Evolutionary conservation across 2,888 invertebrate genomes (phyloP).

Genomic region (Orthosia gracilis): DNA sequence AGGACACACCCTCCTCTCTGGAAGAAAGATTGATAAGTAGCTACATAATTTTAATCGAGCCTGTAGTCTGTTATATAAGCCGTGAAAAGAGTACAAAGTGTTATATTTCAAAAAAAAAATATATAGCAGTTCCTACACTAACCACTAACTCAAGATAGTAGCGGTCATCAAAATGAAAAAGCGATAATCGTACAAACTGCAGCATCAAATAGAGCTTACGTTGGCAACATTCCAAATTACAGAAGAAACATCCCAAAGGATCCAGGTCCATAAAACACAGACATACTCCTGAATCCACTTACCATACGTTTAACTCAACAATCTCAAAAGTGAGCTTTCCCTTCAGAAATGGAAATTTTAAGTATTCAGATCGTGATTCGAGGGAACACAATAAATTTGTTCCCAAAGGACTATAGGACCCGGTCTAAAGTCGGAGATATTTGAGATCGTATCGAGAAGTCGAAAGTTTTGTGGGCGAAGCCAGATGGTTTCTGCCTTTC

Average conservation of each 20-base stretch:
- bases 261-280: slow-evolving; percentile 48
- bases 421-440: neutral
- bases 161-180: slow-evolving; percentile 18
- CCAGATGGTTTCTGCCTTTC: slow-evolving; percentile 13
- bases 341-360: slow-evolving; percentile 51
- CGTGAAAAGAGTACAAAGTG: neutral
- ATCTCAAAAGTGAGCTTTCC: slow-evolving; percentile 18
- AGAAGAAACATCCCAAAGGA: slow-evolving; percentile 8
- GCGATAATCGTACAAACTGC: slow-evolving; percentile 29
- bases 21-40: neutral
- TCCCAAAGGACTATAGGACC: slow-evolving; percentile 40
- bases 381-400: slow-evolving; percentile 42
- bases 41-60: neutral
- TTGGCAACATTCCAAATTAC: slow-evolving; percentile 31
- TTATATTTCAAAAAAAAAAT: neutral
- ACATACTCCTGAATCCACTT: slow-evolving; percentile 50
- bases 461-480: slow-evolving; percentile 14
- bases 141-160: slow-evolving; percentile 6
- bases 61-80: neutral
- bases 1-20: too few species aligned
- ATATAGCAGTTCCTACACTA: neutral
- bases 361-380: slow-evolving; percentile 47
- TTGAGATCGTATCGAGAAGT: slow-evolving; percentile 33
- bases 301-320: slow-evolving; percentile 49
- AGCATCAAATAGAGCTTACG: slow-evolving; percentile 21